Evolutionary conservation across 2,113 vertebrate species (phyloP), one percentile per base, ranked within the genome.

Genomic region (Galbula dea): DNA sequence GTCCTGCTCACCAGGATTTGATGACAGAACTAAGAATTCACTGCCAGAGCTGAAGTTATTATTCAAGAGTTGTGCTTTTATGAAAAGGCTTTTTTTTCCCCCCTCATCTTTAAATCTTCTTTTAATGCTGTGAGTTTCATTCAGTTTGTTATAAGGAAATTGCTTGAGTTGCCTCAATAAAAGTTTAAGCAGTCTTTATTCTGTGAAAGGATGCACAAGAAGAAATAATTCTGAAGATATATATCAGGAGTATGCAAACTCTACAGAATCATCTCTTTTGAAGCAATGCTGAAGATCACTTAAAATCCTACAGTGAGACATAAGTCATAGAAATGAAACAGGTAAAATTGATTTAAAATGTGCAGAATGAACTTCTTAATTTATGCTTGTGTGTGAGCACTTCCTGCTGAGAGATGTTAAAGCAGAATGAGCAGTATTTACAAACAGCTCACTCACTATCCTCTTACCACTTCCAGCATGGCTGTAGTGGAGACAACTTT

Each of bases 11-110:
- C 37, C 57, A 71, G 51, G 59, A 78, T 93, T 93, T 90, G 55
- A 71, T 89, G 89, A 87, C 89, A 88, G 91, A 73, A 91, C 48
- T 11, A 65, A 76, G 55, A 83, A 77, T 76, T 91, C 59, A 77
- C 54, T 82, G 49, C 49, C 22, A 3, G 61, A 91, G 57, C n/a
- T 79, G 52, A 91, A 89, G 54, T 72, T 89, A 63, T 72, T 89
- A 78, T 85, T 91, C 62, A 79, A 73, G 57, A 89, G 12, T 66
- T 84, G 61, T 79, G 22, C 15, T 89, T 7, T 80, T 55, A 74
- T 49, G 14, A 54, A 86, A 88, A 66, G 27, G 26, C 13, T 86
- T 88, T 91, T 88, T 86, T 66, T 62, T 51, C 17, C 29, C 21
- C 11, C 26, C 51, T 77, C 15, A 5, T 62, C 34, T 91, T 91